Evolutionary conservation across 2,797 vertebrate genomes (phyloP).

Genomic region (Melanotaenia boesemani): DNA sequence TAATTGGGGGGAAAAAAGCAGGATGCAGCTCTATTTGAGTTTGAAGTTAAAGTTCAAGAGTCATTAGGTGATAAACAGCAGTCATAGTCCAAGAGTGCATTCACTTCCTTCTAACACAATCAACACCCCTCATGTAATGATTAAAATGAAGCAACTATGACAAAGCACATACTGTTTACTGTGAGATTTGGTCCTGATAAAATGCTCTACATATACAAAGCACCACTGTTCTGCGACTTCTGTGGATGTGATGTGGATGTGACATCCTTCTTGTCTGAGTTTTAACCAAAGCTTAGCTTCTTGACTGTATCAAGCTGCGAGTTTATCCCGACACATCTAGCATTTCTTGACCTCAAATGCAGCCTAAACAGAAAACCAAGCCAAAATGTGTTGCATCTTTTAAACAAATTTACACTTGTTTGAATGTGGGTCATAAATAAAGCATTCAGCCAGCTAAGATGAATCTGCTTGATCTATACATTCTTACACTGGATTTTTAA

Average conservation of each 20-base stretch:
- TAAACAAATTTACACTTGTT: not conserved
- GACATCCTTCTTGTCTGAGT: constrained; percentile 25
- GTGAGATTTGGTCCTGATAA: constrained; percentile 7
- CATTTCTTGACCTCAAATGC: constrained; percentile 6
- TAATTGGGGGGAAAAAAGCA: constrained; percentile 17
- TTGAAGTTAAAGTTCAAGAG: constrained; percentile 25
- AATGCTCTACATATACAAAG: constrained; percentile 33
- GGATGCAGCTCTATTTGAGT: constrained; percentile 1
- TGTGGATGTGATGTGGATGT: constrained; percentile 27
- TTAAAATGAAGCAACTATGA: constrained; percentile 8
- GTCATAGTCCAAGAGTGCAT: constrained; percentile 1
- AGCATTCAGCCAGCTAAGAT: not conserved
- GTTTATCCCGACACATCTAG: constrained; percentile 25
- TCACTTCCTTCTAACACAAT: constrained; percentile 8
- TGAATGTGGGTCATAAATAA: not conserved
- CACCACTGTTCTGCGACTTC: constrained; percentile 28
- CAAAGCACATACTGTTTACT: constrained; percentile 5
- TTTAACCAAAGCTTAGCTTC: constrained; percentile 27
- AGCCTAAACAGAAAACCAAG: not conserved
- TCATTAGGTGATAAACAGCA: constrained; percentile 1
- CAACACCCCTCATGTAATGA: constrained; percentile 17
- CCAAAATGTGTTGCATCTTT: not conserved
- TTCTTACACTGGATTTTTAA: too few relatives aligned
- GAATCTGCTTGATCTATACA: too few relatives aligned
- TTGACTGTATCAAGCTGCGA: constrained; percentile 32